Evolutionary conservation across 30 jellyfish, hydroid and myxozoan genomes (phyloP).

Genomic region (Clytia hemisphaerica): DNA sequence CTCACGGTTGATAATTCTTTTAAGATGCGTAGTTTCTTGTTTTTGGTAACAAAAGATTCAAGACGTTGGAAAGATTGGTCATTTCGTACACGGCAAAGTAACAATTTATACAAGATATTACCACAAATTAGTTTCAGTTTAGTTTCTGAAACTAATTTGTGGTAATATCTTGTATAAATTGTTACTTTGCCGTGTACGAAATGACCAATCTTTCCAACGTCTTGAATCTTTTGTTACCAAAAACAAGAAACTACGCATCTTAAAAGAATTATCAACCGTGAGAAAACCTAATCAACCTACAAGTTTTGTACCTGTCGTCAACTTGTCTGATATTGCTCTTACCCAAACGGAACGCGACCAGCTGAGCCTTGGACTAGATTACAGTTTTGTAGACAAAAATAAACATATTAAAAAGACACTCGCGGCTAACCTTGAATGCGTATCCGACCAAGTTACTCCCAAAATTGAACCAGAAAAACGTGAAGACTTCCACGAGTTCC

Average conservation of each 20-base stretch:
- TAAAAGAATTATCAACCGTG: not conserved
- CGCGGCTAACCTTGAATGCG: not conserved
- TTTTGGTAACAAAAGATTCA: not conserved
- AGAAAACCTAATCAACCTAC: not conserved
- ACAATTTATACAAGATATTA: no score
- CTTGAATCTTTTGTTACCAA: not conserved
- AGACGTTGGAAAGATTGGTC: no score
- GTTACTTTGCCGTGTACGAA: no score
- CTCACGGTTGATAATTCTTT: not conserved
- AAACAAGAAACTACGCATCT: not conserved
- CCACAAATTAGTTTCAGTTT: no score
- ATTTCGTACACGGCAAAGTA: no score
- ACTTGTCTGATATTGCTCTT: not conserved
- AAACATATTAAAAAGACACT: not conserved
- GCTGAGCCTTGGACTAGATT: not conserved
- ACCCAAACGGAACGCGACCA: not conserved
- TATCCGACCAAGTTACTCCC: not conserved
- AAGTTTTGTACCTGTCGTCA: not conserved
- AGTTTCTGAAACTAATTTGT: no score
- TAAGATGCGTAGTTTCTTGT: not conserved
- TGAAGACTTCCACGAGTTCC: constrained; percentile 25
- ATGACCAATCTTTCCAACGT: no score
- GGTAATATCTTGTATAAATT: no score
- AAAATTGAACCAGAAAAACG: not conserved
- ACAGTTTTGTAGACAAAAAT: not conserved